These are phyloP conservation scores for Ernsta delagoae DNA, from an alignment of 2,888 invertebrate species.

Conservation along the genomic window DNA sequence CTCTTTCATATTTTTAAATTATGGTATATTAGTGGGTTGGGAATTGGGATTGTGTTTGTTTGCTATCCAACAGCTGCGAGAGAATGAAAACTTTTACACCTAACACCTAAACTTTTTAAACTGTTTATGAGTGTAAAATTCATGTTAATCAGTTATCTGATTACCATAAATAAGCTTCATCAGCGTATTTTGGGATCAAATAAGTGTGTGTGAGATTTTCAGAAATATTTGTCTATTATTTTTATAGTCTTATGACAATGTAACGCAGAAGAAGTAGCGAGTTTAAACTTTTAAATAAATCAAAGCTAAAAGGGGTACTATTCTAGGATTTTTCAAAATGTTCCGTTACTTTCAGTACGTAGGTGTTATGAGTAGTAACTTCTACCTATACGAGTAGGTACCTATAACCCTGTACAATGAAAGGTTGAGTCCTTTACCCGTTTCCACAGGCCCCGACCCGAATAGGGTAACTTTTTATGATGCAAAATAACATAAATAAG, in stretches of 20 bases:
- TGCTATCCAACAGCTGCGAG: too few species aligned
- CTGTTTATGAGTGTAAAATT: too few species aligned
- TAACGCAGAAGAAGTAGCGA: too few species aligned
- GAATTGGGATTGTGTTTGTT: background rate
- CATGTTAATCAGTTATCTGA: too few species aligned
- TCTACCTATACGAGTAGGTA: too few species aligned
- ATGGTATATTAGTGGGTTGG: conserved; percentile 9
- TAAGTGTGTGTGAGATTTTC: too few species aligned
- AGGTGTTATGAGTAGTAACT: background rate
- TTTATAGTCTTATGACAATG: too few species aligned
- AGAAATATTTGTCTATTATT: too few species aligned
- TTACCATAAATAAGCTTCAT: too few species aligned
- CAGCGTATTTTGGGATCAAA: too few species aligned
- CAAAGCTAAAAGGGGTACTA: background rate
- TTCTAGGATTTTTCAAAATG: background rate
- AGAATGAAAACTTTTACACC: too few species aligned
- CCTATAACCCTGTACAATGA: background rate
- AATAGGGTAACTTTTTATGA: background rate
- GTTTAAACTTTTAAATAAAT: background rate
- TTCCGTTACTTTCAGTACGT: background rate
- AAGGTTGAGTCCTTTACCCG: background rate
- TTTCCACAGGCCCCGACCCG: background rate
- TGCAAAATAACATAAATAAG: background rate
- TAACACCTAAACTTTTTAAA: too few species aligned
- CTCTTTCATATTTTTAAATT: conserved; percentile 17